Evolutionary conservation across 1,140 invertebrate genomes (phyloP).

Genomic region (Pantala flavescens): DNA sequence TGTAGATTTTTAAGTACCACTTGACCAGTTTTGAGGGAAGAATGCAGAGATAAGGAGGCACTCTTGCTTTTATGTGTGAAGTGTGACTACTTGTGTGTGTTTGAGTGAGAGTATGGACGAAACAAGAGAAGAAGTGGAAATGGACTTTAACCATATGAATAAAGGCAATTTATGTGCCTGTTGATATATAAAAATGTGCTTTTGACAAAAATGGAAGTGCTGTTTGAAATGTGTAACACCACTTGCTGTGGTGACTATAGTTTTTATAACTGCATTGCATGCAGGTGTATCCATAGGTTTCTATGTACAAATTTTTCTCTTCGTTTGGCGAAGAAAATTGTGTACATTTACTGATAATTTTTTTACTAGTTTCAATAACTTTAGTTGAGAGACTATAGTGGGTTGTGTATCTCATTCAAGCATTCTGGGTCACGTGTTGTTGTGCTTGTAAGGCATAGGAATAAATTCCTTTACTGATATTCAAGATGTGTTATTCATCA

Average conservation of each 20-base stretch:
- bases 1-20: neutral
- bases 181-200: neutral
- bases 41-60: neutral
- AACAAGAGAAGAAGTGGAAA: too few species aligned
- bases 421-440: conserved; percentile 8
- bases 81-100: neutral
- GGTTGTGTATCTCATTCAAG: conserved; percentile 1
- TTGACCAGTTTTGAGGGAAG: neutral
- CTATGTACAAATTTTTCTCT: neutral
- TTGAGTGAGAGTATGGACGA: neutral
- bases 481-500: too few species aligned
- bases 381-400: conserved; percentile 1
- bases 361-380: conserved; percentile 4
- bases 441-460: conserved; percentile 4
- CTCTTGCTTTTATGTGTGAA: neutral
- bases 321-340: neutral
- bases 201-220: neutral
- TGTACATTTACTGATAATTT: neutral
- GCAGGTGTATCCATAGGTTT: conserved; percentile 4
- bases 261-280: conserved; percentile 8
- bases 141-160: too few species aligned
- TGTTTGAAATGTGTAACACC: neutral
- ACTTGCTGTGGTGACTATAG: neutral
- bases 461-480: neutral
- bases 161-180: neutral